These are phyloP conservation scores for Caenorhabditis briggsae DNA, from an alignment of 1,140 invertebrate genomes.

Conservation along the genomic window DNA sequence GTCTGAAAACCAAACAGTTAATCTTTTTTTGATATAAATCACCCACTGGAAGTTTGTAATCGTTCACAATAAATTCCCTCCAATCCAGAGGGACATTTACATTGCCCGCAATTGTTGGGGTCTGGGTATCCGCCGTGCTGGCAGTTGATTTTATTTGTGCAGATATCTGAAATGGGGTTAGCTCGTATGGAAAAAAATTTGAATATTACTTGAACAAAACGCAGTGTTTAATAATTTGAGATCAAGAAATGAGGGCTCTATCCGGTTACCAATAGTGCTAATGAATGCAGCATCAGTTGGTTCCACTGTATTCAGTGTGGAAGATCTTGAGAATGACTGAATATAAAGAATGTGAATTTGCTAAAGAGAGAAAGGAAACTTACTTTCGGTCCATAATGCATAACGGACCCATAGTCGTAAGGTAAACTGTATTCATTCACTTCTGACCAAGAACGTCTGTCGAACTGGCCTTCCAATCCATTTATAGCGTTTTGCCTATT, in stretches of 20 bases:
- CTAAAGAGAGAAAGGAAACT: neutral
- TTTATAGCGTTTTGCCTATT: constrained; percentile 47
- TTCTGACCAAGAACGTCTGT: constrained; percentile 57
- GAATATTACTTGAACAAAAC: constrained; percentile 46
- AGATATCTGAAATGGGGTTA: constrained; percentile 13
- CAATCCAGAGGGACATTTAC: constrained; percentile 68
- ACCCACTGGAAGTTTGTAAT: constrained; percentile 49
- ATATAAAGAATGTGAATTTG: neutral
- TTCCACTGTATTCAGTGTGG: constrained; percentile 56
- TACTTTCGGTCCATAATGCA: constrained; percentile 65
- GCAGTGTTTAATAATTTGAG: constrained; percentile 52
- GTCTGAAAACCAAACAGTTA: neutral
- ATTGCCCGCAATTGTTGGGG: constrained; percentile 67
- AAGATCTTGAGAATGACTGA: constrained; percentile 53
- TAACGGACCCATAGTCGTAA: constrained; percentile 67
- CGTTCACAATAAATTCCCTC: constrained; percentile 51
- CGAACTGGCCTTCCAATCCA: constrained; percentile 58
- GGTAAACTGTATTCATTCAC: constrained; percentile 62
- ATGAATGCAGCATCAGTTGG: constrained; percentile 57
- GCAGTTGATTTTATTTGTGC: constrained; percentile 39
- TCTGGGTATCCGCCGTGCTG: constrained; percentile 68
- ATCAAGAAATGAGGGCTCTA: constrained; percentile 65
- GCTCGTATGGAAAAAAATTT: neutral
- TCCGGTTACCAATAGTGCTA: constrained; percentile 64
- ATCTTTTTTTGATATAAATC: neutral